Conservation (phyloP, 2,113 vertebrate genomes). For the Embiotoca jacksoni region DNA sequence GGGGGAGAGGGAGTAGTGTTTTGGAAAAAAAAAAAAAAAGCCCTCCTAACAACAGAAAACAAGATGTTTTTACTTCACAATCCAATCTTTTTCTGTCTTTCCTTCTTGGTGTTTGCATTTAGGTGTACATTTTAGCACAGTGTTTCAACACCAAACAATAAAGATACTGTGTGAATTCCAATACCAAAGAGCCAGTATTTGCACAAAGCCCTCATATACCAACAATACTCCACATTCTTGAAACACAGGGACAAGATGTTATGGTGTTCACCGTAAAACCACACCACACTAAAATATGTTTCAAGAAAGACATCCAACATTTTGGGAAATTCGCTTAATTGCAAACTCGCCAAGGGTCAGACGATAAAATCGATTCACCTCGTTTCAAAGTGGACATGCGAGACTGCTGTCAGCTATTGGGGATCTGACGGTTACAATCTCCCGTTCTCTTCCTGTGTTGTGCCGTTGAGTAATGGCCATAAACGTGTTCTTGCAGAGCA, state of each 20-base stretch:
- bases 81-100: conserved; percentile 23
- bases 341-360: too few species aligned
- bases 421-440: too few species aligned
- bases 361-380: too few species aligned
- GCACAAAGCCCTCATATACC: conserved; percentile 2
- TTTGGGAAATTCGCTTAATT: too few species aligned
- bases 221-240: conserved; percentile 14
- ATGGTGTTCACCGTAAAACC: background rate
- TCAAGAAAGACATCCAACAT: too few species aligned
- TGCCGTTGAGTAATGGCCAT: too few species aligned
- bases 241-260: background rate
- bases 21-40: conserved; percentile 25
- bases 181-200: conserved; percentile 5
- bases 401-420: too few species aligned
- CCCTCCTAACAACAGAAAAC: conserved; percentile 19
- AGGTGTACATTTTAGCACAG: conserved; percentile 33
- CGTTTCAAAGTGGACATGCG: too few species aligned
- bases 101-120: conserved; percentile 23
- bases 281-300: background rate
- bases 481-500: too few species aligned
- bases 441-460: too few species aligned
- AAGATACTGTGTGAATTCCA: conserved; percentile 36
- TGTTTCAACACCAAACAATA: conserved; percentile 36
- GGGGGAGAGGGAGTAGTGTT: conserved; percentile 27
- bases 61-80: conserved; percentile 47